Base-by-base conservation (phyloP, 1,140 invertebrate genomes). In the Lepidostoma basale region DNA sequence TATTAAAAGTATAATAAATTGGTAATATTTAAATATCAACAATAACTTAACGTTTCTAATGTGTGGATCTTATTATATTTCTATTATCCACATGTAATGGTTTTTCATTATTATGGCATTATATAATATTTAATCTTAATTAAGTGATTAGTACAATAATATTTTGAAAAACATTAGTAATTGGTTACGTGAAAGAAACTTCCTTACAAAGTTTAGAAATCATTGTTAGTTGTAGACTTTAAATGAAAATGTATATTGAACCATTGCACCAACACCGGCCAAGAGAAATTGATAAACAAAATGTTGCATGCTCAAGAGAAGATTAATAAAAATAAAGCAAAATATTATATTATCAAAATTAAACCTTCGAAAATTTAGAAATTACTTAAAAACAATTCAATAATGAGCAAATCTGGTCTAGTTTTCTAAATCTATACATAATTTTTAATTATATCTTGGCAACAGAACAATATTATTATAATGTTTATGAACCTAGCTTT, bases 261-360 rank as follows among this genome's bases (percentile, higher is more conserved):
- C n/a, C n/a, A n/a, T 67, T 67, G 64, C 64, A 67, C 64, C 64
- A 59, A 59, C 64, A 67, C 64, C 64, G 64, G 64, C 64, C 64
- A 60, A 44, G 56, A 65, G 40, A 23, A 47, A 63, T 12, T 42
- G 12, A 30, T 49, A 52, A 36, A 25, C n/a, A n/a, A n/a, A n/a
- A n/a, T n/a, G n/a, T 25, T 39, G 22, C 62, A 65, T 65, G 62
- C 62, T 40, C 33, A 56, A 56, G 36, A 39, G n/a, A n/a, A n/a
- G n/a, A n/a, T n/a, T n/a, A n/a, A n/a, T n/a, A n/a, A n/a, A n/a
- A n/a, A n/a, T n/a, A n/a, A n/a, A n/a, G 26, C 30, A 40, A 40
- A 39, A 60, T 40, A 40, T n/a, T n/a, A n/a, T n/a, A n/a, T 36
- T 8, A 36, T n/a, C 33, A 36, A 36, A 8, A 36, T 36, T 36